A percentile compares a stretch with the other conserved stretches of the same genome.
Conservation (phyloP, 2,113 vertebrate species). For the Leptocoma aspasia region DNA sequence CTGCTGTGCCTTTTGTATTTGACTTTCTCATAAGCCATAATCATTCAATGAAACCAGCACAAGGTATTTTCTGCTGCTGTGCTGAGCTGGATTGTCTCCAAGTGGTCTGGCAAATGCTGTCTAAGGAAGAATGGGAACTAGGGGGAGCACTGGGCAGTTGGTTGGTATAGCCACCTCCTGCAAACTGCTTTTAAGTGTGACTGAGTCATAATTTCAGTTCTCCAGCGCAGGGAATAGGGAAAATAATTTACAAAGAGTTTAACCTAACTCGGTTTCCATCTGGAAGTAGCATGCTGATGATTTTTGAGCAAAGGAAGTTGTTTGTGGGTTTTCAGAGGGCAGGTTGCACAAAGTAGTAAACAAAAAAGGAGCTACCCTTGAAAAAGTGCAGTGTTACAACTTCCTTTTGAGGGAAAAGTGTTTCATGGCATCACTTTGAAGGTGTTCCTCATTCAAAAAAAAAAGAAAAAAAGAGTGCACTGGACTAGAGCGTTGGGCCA, state of each 20-base stretch:
- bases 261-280: background rate
- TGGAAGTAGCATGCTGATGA: background rate
- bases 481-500: background rate
- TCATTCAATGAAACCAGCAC: background rate
- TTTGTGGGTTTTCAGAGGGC: background rate
- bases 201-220: background rate
- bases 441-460: background rate
- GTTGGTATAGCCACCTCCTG: background rate
- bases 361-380: background rate
- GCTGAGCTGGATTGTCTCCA: background rate
- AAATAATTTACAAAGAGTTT: background rate
- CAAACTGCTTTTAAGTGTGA: background rate
- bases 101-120: background rate
- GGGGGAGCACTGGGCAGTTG: rapidly evolving
- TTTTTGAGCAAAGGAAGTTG: background rate
- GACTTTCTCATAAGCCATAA: background rate
- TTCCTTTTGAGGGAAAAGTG: background rate
- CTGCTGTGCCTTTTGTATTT: background rate
- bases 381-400: background rate
- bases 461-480: background rate
- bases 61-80: background rate
- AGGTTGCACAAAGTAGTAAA: background rate
- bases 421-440: background rate
- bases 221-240: background rate
- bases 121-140: background rate